Evolutionary conservation across 1,140 invertebrate genomes (phyloP), one percentile per base, ranked within the genome.

Genomic region (Berghia stephanieae): DNA sequence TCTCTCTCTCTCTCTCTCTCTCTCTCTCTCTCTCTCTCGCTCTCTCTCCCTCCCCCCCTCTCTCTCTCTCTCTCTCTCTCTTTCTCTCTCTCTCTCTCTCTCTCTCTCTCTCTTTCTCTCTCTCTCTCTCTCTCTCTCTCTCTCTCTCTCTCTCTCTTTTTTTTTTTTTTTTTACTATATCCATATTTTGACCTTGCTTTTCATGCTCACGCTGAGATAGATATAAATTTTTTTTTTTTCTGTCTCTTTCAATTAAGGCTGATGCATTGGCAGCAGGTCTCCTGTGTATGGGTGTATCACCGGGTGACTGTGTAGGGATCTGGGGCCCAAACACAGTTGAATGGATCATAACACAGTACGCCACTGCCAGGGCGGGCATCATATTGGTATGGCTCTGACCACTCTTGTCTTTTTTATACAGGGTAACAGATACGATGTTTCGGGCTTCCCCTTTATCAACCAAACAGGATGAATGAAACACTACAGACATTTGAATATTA

Each of bases 301-400:
- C 90, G 68, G 96, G 96, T 0, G 97, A 99, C 84, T 88, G 94
- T 8, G 82, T 99, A 2, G 97, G 94, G 0, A 91, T 99, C 18
- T 98, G 95, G 94, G 93, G 94, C 0, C 96, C 96, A 0, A 99
- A 98, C 89, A 91, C 91, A 36, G 85, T 93, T 6, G 93, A 95
- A 83, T 99, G 96, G 96, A 90, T 94, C 4, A 83, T 97, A 0
- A 91, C 93, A 0, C 92, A 94, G 82, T 90, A 96, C 79, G 96
- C 94, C 0, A 93, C 94, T 4, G 93, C 94, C 0, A 93, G 96
- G 80, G 93, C 93, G 16, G 98, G 97, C 0, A 88, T 97, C 0
- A 92, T 97, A 77, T 88, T 94, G 76, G 96, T 96, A 90, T 52
- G 46, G n/a, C n/a, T n/a, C n/a, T n/a, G n/a, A n/a, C n/a, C n/a